Conservation (phyloP, 2,888 invertebrate genomes). For the Busseola fusca region DNA sequence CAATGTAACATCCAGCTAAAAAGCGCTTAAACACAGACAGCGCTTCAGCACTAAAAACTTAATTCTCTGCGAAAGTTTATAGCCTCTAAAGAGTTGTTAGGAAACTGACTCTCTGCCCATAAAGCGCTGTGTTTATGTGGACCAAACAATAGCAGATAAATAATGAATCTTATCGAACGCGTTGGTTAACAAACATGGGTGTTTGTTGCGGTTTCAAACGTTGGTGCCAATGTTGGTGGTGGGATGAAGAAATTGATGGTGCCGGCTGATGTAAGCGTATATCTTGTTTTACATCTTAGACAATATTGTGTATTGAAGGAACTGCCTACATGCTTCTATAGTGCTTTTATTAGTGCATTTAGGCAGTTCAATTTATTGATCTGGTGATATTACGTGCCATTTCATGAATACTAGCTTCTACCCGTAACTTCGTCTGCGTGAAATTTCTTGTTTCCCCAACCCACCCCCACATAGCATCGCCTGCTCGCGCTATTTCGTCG, state of each 20-base stretch:
- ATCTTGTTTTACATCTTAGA: slow-evolving; percentile 18
- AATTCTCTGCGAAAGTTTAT: slow-evolving; percentile 76
- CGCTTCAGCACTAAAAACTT: slow-evolving; percentile 70
- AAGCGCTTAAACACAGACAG: slow-evolving; percentile 32
- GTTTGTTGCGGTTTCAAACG: slow-evolving; percentile 53
- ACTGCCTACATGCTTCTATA: not conserved
- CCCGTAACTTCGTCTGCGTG: not conserved
- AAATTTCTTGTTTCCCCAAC: not conserved
- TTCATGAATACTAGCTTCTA: not conserved
- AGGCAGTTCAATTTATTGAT: not conserved
- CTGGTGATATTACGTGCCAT: not conserved
- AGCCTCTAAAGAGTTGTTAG: slow-evolving; percentile 77
- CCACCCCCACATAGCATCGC: not conserved
- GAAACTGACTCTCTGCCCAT: slow-evolving; percentile 73
- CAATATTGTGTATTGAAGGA: not conserved
- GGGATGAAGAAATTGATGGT: slow-evolving; percentile 38
- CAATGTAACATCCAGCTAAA: slow-evolving; percentile 3
- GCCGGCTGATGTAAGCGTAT: slow-evolving; percentile 26
- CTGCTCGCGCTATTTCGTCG: no score
- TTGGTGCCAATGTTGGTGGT: slow-evolving; percentile 30
- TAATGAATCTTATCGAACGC: slow-evolving; percentile 81
- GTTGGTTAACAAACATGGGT: slow-evolving; percentile 64
- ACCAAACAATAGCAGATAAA: slow-evolving; percentile 84
- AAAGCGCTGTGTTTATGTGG: slow-evolving; percentile 79
- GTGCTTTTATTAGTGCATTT: not conserved